Conservation (phyloP, 2,888 invertebrate genomes). For the Campaea margaritaria region DNA sequence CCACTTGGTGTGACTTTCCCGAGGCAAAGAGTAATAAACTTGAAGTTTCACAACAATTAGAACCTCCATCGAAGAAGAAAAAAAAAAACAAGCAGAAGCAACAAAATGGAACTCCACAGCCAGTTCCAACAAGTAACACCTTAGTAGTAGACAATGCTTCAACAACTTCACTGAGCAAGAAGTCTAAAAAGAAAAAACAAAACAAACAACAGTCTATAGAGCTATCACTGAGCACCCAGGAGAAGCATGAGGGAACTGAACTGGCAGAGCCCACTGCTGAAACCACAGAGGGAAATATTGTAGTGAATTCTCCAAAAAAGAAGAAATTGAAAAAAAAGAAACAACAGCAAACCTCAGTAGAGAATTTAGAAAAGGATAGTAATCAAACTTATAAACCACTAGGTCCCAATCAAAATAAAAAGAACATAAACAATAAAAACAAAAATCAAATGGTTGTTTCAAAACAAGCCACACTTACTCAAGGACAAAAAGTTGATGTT, state of each 20-base stretch:
- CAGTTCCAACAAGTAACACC: neutral
- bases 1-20: conserved; percentile 85
- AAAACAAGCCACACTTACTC: conserved; percentile 7
- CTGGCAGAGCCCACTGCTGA: neutral
- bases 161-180: conserved; percentile 3
- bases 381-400: neutral
- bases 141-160: neutral
- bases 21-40: conserved; percentile 49
- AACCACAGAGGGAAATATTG: conserved; percentile 16
- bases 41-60: conserved; percentile 15
- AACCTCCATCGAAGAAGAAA: conserved; percentile 42
- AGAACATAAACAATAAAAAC: conserved; percentile 45
- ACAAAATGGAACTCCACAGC: conserved; percentile 16
- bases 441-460: conserved; percentile 17
- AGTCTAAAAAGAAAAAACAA: conserved; percentile 34
- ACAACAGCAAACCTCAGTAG: conserved; percentile 35
- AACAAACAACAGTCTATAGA: conserved; percentile 26
- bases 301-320: conserved; percentile 12
- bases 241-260: neutral
- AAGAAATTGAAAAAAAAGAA: conserved; percentile 47
- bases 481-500: conserved; percentile 12
- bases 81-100: conserved; percentile 50
- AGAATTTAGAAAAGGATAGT: conserved; percentile 41
- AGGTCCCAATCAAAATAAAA: conserved; percentile 17
- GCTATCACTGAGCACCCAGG: neutral